phyloP scores from a whole-genome alignment of 2,888 invertebrate genomes.

The Scelioninae gen. 1 region DNA sequence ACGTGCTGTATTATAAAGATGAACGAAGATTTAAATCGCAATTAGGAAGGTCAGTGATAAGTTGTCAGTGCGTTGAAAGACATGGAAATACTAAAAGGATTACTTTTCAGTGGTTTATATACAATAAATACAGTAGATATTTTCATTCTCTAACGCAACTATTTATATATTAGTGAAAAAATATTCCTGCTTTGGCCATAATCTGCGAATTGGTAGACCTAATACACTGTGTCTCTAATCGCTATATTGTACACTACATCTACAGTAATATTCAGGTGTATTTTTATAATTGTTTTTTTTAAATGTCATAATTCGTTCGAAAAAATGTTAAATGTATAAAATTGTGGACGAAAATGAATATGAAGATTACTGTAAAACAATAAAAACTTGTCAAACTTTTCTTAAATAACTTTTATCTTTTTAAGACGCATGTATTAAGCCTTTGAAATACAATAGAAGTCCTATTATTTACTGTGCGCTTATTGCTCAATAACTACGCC shows the following conservation, averaged over 20 bases:
- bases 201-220: slow-evolving; percentile 64
- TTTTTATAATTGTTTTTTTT: slow-evolving; percentile 4
- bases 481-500: too few relatives aligned
- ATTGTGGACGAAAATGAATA: not conserved
- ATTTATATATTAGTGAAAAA: slow-evolving; percentile 83
- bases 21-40: slow-evolving; percentile 14
- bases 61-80: slow-evolving; percentile 31
- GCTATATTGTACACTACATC: slow-evolving; percentile 30
- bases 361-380: slow-evolving; percentile 3
- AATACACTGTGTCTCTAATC: slow-evolving; percentile 27
- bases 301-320: too few relatives aligned
- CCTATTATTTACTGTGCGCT: too few relatives aligned
- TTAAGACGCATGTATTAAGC: not conserved
- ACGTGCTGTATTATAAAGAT: slow-evolving; percentile 26
- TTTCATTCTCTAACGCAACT: slow-evolving; percentile 67
- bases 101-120: slow-evolving; percentile 75
- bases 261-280: slow-evolving; percentile 30
- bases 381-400: slow-evolving; percentile 2
- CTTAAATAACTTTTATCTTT: not conserved
- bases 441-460: not conserved
- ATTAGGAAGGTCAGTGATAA: slow-evolving; percentile 33
- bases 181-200: slow-evolving; percentile 83
- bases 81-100: slow-evolving; percentile 61
- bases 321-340: not conserved
- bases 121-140: slow-evolving; percentile 79